Conservation (phyloP, 64 coral and sea anemone genomes). For the Montipora sp. region DNA sequence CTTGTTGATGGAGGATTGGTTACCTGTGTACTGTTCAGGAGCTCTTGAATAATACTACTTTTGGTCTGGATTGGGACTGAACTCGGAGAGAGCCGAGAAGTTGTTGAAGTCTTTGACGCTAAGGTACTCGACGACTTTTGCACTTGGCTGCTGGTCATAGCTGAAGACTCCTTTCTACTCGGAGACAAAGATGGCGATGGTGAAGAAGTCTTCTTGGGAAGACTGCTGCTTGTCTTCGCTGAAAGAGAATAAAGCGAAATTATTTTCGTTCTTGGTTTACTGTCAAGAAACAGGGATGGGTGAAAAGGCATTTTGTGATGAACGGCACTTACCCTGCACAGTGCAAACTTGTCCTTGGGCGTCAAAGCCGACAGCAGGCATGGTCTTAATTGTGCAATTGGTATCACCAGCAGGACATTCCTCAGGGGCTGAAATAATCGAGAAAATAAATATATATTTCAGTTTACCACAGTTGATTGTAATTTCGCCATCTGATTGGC, state of each 20-base stretch:
- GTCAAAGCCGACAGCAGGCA: not conserved
- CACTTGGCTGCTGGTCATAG: not conserved
- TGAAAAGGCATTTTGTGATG: not conserved
- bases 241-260: not conserved
- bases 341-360: constrained; percentile 36
- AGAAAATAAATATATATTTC: not conserved
- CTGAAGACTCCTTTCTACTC: not conserved
- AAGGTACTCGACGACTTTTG: not conserved
- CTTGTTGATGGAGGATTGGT: not conserved
- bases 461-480: too few species aligned
- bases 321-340: not conserved
- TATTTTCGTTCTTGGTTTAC: too few species aligned
- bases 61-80: not conserved
- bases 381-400: not conserved
- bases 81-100: too few species aligned
- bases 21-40: not conserved
- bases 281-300: not conserved
- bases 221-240: not conserved
- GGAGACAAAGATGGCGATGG: not conserved
- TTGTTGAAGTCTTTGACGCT: not conserved
- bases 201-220: not conserved
- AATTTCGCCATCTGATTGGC: too few species aligned
- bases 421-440: constrained; percentile 1
- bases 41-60: not conserved
- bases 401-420: constrained; percentile 3